Conservation (phyloP, 2,888 invertebrate genomes). For the Chrysolina oricalcia region DNA sequence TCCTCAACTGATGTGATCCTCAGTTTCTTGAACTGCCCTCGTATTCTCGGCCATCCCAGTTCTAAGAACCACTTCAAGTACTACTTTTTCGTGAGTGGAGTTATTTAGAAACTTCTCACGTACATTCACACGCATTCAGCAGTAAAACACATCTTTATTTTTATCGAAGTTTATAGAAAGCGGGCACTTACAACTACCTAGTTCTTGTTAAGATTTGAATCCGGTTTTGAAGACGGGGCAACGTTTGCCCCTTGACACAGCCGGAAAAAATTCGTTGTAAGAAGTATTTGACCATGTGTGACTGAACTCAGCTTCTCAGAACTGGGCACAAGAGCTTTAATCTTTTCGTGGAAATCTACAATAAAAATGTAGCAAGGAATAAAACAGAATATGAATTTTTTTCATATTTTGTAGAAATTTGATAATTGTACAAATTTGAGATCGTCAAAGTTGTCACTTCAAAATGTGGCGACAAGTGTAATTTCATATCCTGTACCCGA, state of each 20-base stretch:
- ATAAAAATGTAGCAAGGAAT: not conserved
- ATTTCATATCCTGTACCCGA: too few relatives aligned
- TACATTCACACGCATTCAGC: constrained; percentile 23
- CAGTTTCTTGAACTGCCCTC: not conserved
- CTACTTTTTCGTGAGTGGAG: constrained; percentile 3
- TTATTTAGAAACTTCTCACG: constrained; percentile 28
- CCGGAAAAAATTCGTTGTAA: constrained; percentile 5
- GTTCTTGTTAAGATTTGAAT: constrained; percentile 56
- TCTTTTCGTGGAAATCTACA: not conserved
- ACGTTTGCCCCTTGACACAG: constrained; percentile 30
- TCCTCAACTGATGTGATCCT: too few relatives aligned
- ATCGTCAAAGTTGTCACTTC: too few relatives aligned
- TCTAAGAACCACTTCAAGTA: constrained; percentile 8
- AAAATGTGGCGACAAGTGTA: too few relatives aligned
- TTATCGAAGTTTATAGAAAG: constrained; percentile 24
- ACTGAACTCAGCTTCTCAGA: not conserved
- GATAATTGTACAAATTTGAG: too few relatives aligned
- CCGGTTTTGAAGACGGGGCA: constrained; percentile 44
- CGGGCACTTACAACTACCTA: constrained; percentile 43
- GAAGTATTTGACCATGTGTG: not conserved
- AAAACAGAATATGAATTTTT: too few relatives aligned
- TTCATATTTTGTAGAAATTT: too few relatives aligned
- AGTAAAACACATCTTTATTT: constrained; percentile 31
- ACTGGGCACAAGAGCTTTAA: not conserved
- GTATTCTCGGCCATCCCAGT: constrained; percentile 5